Base-by-base conservation (phyloP, 2,888 invertebrate species). In the Lasioglossum lativentre region DNA sequence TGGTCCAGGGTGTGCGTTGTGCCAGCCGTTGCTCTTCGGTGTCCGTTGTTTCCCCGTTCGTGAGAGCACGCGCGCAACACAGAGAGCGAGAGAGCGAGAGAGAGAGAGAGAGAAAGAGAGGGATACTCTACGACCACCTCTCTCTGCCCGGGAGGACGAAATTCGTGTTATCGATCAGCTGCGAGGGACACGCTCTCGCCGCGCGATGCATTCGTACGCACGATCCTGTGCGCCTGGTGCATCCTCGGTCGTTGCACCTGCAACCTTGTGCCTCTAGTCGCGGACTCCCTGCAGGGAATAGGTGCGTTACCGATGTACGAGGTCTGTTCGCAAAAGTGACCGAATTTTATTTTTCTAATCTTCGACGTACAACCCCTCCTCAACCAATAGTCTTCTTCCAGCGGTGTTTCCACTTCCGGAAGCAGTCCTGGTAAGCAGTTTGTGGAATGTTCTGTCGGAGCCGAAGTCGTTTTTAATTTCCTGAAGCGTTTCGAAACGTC, bases 121-220 rank as follows among this genome's bases (percentile, higher is more conserved):
- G 16, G 10, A 34, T 23, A 68, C 12, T n/a, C n/a, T 56, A 56
- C 56, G 56, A 56, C 56, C 56, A 19, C 38, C 30, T 19, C 68
- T 19, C 68, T 66, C 34, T 45, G n/a, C 73, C 78, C 71, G 75
- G 83, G 80, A 79, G 87, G 66, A 66, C 82, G 77, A 82, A 88
- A 85, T 81, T 80, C 59, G 80, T 59, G 80, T 83, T 89, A 88
- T 89, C 89, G 89, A 89, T 88, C 88, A 82, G 85, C 80, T 75
- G 85, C 82, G 38, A 75, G 75, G 63, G 78, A 73, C 87, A 76
- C 85, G 80, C 63, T 70, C 68, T 68, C 82, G 70, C 45, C 78
- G 75, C 74, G 75, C 76, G 75, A 88, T 85, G 87, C 66, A 86
- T 84, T 83, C 79, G 80, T 72, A 82, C 86, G 83, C 80, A 80